Evolutionary conservation across 2,888 invertebrate genomes (phyloP).

Genomic region (Neoaliturus tenellus): DNA sequence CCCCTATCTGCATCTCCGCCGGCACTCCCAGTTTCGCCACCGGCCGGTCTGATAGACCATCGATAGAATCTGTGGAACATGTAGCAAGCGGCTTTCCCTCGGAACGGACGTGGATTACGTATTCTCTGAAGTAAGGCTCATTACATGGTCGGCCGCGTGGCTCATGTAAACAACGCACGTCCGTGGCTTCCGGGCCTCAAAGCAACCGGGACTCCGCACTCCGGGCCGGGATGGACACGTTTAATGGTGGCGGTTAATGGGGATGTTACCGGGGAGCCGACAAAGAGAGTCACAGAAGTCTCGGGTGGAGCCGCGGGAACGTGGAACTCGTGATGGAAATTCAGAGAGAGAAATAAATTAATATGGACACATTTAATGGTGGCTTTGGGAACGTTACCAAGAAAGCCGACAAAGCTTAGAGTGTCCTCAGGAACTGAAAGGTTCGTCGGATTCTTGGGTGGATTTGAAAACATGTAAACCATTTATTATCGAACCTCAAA

Average conservation of each 20-base stretch:
- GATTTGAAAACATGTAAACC: no score
- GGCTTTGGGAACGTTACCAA: no score
- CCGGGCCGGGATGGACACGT: not conserved
- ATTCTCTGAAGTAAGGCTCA: slow-evolving; percentile 55
- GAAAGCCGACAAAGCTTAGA: no score
- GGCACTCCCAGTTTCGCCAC: slow-evolving; percentile 39
- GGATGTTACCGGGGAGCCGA: not conserved
- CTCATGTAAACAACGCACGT: slow-evolving; percentile 56
- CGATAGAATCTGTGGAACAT: slow-evolving; percentile 37
- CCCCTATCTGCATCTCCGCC: not conserved
- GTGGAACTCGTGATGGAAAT: no score
- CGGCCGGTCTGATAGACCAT: not conserved
- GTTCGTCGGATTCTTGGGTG: no score
- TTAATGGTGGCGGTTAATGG: slow-evolving; percentile 9
- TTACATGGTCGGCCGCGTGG: slow-evolving; percentile 54
- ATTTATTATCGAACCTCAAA: no score
- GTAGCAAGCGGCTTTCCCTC: slow-evolving; percentile 33
- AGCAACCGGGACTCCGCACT: slow-evolving; percentile 31
- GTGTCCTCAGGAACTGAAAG: no score
- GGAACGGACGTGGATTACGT: slow-evolving; percentile 53
- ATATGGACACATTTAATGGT: no score
- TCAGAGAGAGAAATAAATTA: no score
- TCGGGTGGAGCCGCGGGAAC: not conserved
- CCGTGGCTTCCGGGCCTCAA: slow-evolving; percentile 41
- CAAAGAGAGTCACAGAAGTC: not conserved